Base-by-base conservation (phyloP, 2,888 invertebrate genomes). In the Deilephila elpenor region DNA sequence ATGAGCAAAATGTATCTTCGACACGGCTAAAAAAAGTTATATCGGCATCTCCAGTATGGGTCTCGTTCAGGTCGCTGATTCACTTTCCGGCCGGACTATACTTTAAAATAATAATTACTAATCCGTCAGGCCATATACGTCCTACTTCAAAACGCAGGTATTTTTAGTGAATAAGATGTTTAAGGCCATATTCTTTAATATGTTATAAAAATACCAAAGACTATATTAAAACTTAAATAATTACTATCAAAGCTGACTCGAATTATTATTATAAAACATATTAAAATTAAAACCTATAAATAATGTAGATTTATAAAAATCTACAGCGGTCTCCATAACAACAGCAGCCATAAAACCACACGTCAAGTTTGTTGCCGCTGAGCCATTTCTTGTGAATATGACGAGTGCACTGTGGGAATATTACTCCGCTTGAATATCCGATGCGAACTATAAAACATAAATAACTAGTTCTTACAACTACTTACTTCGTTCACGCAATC, bases 321-420 rank as follows among this genome's bases (percentile, higher is more conserved):
- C n/a, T 5, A 51, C 53, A 11, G 67, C 19, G 37, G 37, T 44
- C n/a, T 7, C 4, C 25, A 25, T 20, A 64, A 64, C 64, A 61
- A 20, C 29, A 17, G 51, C 20, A 62, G 17, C 59, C 19, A 72
- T 72, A 62, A 20, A 75, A 72, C 44, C 44, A 59, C 70, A 59
- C 71, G 59, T 77, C 72, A 75, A 76, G 61, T 59, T 75, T 72
- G 74, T 79, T 79, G 77, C 78, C 73, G 76, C 71, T 60, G 72
- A 74, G 73, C 74, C 53, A 75, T 74, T 70, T 74, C 70, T 74
- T 75, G 74, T 76, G 71, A 76, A 72, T 59, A 62, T 32, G 60
- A 67, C 70, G 72, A 74, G 72, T 74, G 73, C 61, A 29, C 19
- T 37, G 44, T n/a, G 44, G 7, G 62, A 72, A 32, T 61, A 53